Percentiles rank a stretch among this genome's conserved stretches.
Evolutionary conservation across 2,113 vertebrate genomes (phyloP).

Genomic region (Rhinoptilus africanus): DNA sequence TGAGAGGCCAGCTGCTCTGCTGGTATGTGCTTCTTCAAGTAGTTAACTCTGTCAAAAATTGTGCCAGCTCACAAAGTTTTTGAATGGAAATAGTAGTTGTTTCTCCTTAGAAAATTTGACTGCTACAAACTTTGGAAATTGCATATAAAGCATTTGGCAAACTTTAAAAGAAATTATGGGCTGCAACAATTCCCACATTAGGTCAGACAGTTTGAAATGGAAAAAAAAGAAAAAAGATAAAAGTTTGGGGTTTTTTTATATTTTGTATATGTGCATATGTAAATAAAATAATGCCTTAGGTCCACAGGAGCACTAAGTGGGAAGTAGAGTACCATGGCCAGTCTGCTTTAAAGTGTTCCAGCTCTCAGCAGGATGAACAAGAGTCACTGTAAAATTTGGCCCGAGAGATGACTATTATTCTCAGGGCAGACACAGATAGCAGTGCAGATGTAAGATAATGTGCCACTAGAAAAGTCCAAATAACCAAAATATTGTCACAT

Average conservation of each 20-base stretch:
- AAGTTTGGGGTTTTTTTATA: background rate
- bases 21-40: background rate
- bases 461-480: background rate
- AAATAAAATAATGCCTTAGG: background rate
- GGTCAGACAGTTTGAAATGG: background rate
- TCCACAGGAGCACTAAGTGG: background rate
- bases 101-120: background rate
- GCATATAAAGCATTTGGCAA: background rate
- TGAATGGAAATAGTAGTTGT: background rate
- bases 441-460: background rate
- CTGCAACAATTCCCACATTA: background rate
- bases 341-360: background rate
- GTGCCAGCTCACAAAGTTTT: background rate
- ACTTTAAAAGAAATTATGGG: background rate
- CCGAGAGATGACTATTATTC: background rate
- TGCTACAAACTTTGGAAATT: background rate
- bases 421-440: background rate
- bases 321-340: accelerated
- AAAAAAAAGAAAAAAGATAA: background rate
- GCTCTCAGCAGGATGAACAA: background rate
- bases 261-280: background rate
- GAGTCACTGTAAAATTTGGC: background rate
- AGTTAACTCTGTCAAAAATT: background rate
- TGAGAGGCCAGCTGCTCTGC: background rate
- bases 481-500: background rate